Conservation (phyloP, 2,113 vertebrate genomes). For the Ammodytes marinus region DNA sequence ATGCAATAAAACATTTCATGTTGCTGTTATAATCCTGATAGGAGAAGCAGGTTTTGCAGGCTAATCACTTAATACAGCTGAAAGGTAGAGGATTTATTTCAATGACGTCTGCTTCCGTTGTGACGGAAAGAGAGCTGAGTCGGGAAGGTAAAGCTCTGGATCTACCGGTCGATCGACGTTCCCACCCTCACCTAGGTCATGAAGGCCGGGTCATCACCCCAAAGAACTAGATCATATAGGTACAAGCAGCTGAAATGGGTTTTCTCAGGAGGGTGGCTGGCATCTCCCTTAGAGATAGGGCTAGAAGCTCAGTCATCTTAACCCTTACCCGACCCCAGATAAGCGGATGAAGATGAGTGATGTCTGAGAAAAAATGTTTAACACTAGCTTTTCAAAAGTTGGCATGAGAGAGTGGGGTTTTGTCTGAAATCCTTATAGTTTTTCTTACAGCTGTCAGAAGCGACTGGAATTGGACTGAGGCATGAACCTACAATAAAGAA, state of each 20-base stretch:
- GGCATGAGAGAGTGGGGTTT: neutral
- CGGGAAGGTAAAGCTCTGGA: too few relatives aligned
- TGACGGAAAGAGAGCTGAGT: too few relatives aligned
- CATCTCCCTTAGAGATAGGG: too few relatives aligned
- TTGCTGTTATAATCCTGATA: constrained; percentile 69
- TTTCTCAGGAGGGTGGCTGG: too few relatives aligned
- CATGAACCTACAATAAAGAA: neutral
- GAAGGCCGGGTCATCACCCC: too few relatives aligned
- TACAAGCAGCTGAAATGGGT: too few relatives aligned
- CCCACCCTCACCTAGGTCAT: too few relatives aligned
- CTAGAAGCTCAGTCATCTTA: too few relatives aligned
- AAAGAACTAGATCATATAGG: too few relatives aligned
- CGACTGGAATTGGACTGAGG: neutral
- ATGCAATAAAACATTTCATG: constrained; percentile 57
- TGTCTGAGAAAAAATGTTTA: constrained; percentile 7
- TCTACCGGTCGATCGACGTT: too few relatives aligned
- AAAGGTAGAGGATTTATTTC: constrained; percentile 44
- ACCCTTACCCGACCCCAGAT: too few relatives aligned
- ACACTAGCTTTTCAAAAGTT: constrained; percentile 36
- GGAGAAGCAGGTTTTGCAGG: constrained; percentile 43
- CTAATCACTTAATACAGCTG: constrained; percentile 58
- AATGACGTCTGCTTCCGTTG: constrained; percentile 3
- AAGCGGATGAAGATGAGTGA: too few relatives aligned
- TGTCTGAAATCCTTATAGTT: neutral
- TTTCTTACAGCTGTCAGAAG: constrained; percentile 7